Evolutionary conservation across 2,888 invertebrate genomes (phyloP), one percentile per base, ranked within the genome.

Genomic region (Cephus sareptanus): DNA sequence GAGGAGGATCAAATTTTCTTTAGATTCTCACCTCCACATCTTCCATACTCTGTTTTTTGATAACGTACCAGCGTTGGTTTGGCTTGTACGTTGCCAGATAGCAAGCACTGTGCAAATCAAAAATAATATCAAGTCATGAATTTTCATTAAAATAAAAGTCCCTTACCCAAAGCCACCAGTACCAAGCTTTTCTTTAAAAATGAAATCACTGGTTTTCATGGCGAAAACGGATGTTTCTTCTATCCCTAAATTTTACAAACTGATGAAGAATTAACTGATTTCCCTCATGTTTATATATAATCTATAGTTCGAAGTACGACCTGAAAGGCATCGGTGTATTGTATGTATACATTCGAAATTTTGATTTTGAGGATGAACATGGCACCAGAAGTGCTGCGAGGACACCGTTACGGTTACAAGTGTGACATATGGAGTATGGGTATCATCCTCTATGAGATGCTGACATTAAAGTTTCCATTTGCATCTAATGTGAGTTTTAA

Each of bases 341-440:
- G 40, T 56, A 23, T 56, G 40, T 56, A 6, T 56, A 56, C 40
- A 56, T 23, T 23, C 6, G 4, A 56, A 40, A 40, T 15, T 40
- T 40, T 15, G 40, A 37, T 37, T 35, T 35, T 12, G 35, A 40
- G 1, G 15, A 40, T 40, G 89, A 96, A 96, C 90, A 93, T 96
- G 82, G 96, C 96, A 9, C 97, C 97, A 15, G 97, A 97, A 91
- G 91, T 96, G 69, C 96, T 96, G 87, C 95, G 95, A 90, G 96
- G 95, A 56, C 93, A 94, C 90, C 94, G 95, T 34, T 96, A 96
- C 89, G 95, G 95, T 87, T 94, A 94, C 74, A 96, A 96, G 92
- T 95, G 95, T 86, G 97, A 97, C 87, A 94, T 97, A 76, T 97
- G 96, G 96, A 95, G 96, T 3, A 92, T 97, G 30, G 97, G 96